A percentile compares a stretch with the other conserved stretches of the same genome.
Conservation (phyloP, 2,797 vertebrate genomes). For the Scleropages formosus region DNA sequence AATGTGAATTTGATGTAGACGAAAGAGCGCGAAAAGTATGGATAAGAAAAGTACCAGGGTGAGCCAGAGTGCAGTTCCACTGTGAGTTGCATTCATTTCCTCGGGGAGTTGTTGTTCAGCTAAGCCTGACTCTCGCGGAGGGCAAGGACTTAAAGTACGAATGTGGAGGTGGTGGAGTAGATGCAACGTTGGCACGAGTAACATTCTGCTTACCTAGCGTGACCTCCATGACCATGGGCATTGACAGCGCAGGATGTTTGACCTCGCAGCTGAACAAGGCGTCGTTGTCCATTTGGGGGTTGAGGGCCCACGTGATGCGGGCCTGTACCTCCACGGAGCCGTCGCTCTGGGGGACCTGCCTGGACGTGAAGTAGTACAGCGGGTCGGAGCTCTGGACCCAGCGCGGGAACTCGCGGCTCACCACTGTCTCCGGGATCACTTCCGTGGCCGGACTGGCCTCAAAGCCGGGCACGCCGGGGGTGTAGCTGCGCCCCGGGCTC, state of each 20-base stretch:
- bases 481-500: constrained; percentile 57
- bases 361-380: constrained; percentile 88
- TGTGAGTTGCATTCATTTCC: no score
- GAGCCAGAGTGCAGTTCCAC: no score
- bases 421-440: constrained; percentile 88
- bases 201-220: constrained; percentile 78
- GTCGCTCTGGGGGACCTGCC: constrained; percentile 82
- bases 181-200: not conserved
- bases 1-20: no score
- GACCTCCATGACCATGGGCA: constrained; percentile 97
- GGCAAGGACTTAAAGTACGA: not conserved
- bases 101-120: no score
- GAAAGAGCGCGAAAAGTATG: no score
- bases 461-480: constrained; percentile 59
- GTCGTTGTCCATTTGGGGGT: constrained; percentile 95
- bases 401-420: constrained; percentile 93
- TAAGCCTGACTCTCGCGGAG: no score
- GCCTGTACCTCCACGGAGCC: constrained; percentile 92
- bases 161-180: not conserved
- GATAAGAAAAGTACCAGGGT: no score
- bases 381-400: constrained; percentile 91
- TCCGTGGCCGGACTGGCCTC: constrained; percentile 79
- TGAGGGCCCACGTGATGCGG: constrained; percentile 94
- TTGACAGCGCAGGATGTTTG: constrained; percentile 92
- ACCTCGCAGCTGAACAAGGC: constrained; percentile 98